Conservation (phyloP, 2,113 vertebrate species). For the Calypte anna region DNA sequence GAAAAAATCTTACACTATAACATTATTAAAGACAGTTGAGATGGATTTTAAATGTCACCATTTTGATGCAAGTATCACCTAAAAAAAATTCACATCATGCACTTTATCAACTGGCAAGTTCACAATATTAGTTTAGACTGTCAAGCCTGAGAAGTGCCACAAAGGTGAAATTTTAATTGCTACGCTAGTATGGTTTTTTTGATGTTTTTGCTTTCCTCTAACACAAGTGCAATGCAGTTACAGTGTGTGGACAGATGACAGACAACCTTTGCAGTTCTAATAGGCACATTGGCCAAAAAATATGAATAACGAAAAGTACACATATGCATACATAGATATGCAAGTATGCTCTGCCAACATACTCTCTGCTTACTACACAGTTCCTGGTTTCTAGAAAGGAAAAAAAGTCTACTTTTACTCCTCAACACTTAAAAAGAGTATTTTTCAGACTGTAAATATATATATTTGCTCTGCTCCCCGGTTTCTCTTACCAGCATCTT, state of each 20-base stretch:
- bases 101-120: neutral
- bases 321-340: too few species aligned
- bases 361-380: neutral
- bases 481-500: neutral
- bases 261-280: accelerated
- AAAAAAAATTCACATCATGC: neutral
- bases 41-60: neutral
- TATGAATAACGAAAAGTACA: neutral
- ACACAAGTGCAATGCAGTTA: neutral
- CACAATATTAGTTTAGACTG: neutral
- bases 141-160: neutral
- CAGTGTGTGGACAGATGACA: accelerated
- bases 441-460: neutral
- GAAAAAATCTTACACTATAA: neutral
- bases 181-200: neutral
- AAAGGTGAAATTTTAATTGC: neutral
- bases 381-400: neutral
- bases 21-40: neutral
- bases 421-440: neutral
- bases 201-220: neutral
- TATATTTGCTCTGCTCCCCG: neutral
- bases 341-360: neutral
- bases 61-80: neutral
- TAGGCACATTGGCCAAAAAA: neutral
- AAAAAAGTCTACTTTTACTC: neutral